phyloP scores from a whole-genome alignment of 53 echinoderm and acorn worm genomes.

The Temnopleurus reevesii region DNA sequence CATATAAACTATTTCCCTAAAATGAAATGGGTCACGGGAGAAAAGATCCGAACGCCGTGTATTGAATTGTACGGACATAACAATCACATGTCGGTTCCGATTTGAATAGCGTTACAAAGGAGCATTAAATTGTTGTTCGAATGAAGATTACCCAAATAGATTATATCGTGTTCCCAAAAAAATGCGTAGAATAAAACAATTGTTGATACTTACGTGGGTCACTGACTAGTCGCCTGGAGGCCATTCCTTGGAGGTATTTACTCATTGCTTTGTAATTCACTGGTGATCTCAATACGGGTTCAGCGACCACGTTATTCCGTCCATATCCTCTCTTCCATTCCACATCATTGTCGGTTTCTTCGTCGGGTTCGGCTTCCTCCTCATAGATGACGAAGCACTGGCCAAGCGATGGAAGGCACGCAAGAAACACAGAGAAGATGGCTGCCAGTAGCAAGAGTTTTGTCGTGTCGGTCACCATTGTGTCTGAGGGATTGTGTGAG shows the following conservation, averaged over 20 bases:
- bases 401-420: slow-evolving; percentile 60
- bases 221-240: slow-evolving; percentile 17
- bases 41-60: too few species aligned
- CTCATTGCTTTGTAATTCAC: not conserved
- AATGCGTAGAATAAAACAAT: too few species aligned
- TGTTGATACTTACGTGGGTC: slow-evolving; percentile 53
- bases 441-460: slow-evolving; percentile 47
- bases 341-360: not conserved
- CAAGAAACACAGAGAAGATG: slow-evolving; percentile 23
- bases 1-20: too few species aligned
- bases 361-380: not conserved
- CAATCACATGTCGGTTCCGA: too few species aligned
- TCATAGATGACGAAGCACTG: slow-evolving; percentile 44
- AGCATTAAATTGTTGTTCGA: too few species aligned
- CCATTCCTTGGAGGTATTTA: slow-evolving; percentile 27
- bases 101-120: too few species aligned
- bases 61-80: too few species aligned
- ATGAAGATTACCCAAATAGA: too few species aligned
- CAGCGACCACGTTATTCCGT: slow-evolving; percentile 20
- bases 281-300: slow-evolving; percentile 36
- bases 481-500: not conserved
- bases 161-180: too few species aligned
- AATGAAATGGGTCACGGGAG: too few species aligned
- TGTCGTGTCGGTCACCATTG: slow-evolving; percentile 37
- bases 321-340: slow-evolving; percentile 41